Evolutionary conservation across 2,888 invertebrate genomes (phyloP).

Genomic region (Anthrax anthrax): DNA sequence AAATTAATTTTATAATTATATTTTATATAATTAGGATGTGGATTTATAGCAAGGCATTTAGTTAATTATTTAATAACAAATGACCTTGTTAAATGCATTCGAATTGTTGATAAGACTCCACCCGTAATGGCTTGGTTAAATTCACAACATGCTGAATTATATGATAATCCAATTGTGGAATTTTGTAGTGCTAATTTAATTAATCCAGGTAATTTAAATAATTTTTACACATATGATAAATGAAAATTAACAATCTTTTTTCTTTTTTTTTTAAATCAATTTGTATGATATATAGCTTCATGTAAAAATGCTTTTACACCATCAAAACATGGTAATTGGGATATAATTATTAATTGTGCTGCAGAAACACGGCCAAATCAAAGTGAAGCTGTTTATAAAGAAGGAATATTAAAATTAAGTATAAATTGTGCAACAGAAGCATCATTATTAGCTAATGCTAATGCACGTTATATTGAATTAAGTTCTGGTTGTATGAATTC

Average conservation of each 20-base stretch:
- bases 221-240: not conserved
- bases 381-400: conserved; percentile 78
- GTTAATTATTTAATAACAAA: conserved; percentile 66
- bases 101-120: conserved; percentile 84
- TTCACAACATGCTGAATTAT: conserved; percentile 51
- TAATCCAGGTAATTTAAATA: conserved; percentile 50
- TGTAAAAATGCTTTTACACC: conserved; percentile 62
- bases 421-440: conserved; percentile 70
- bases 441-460: conserved; percentile 45
- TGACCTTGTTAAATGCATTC: conserved; percentile 56
- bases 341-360: conserved; percentile 77
- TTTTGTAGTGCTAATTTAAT: conserved; percentile 88
- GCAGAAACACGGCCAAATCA: conserved; percentile 82
- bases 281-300: conserved; percentile 43
- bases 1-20: no score
- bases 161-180: conserved; percentile 63
- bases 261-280: no score
- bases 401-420: conserved; percentile 74
- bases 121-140: conserved; percentile 87
- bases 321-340: conserved; percentile 48
- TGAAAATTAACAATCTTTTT: no score
- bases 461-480: conserved; percentile 65
- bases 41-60: conserved; percentile 83
- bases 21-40: conserved; percentile 56
- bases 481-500: conserved; percentile 72